Evolutionary conservation across 1,140 invertebrate genomes (phyloP), one percentile per base, ranked within the genome.

Genomic region (Oryctes rhinoceros): DNA sequence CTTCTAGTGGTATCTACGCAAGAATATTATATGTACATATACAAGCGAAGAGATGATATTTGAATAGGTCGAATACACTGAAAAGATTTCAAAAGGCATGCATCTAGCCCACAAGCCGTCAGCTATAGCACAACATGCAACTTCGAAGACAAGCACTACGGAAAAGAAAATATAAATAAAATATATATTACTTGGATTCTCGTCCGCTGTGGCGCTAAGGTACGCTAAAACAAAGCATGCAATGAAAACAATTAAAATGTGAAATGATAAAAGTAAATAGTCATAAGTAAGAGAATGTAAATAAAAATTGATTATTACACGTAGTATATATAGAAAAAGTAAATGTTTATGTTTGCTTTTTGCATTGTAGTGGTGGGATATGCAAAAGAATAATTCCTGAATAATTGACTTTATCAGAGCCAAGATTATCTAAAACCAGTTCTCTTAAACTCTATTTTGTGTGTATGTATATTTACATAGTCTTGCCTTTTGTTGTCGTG

Each of bases 181-280:
- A 71, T 71, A 71, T 71, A 71, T 71, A 62, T 83, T 87, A 87
- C 86, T 84, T 85, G 85, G 83, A 81, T 83, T 83, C 79, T 87
- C 84, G 39, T 85, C 83, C 18, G 84, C 83, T 37, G 79, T 84
- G 79, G 81, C 78, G 62, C 80, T 81, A 80, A 87, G 81, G 84
- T 87, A 87, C 81, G 86, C 86, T 87, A 81, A 79, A 84, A 85
- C 84, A 81, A 85, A 85, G 83, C 84, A 83, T 85, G 84, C 84
- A 83, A 84, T 82, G 82, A 84, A 82, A 71, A 81, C 59, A 75
- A 77, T 79, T 71, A 75, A 80, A 80, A 59, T 15, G 65, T 71
- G 65, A 71, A 71, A 71, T 71, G 65, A 71, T 71, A 71, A 35
- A 67, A 71, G 65, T 71, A 71, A 71, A 71, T 35, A 71, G 65